phyloP scores from a whole-genome alignment of 2,797 vertebrate genomes.

The Micrastur ruficollis region DNA sequence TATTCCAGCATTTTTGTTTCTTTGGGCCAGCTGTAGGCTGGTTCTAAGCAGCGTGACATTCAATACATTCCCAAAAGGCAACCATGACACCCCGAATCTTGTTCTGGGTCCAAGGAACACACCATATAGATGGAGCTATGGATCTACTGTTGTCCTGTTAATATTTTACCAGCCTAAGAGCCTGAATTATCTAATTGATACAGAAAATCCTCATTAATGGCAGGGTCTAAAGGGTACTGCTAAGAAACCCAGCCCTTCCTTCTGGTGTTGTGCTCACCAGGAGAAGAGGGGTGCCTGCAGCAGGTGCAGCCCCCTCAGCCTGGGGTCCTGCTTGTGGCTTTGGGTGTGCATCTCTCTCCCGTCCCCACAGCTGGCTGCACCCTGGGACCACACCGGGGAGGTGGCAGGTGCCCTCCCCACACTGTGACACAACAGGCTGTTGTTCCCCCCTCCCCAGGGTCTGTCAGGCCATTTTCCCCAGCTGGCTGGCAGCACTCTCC shows the following conservation, averaged over 20 bases:
- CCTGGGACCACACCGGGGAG: neutral
- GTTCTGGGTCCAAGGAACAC: neutral
- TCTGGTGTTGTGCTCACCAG: neutral
- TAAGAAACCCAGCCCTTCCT: rapidly evolving
- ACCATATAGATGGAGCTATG: neutral
- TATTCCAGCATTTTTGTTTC: neutral
- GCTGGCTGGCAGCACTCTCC: rapidly evolving
- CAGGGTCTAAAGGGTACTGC: neutral
- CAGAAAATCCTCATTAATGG: neutral
- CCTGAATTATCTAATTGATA: neutral
- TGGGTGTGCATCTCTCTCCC: rapidly evolving
- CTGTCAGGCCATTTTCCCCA: neutral
- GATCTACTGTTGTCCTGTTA: neutral
- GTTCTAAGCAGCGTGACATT: neutral
- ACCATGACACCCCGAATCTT: neutral
- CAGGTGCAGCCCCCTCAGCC: rapidly evolving
- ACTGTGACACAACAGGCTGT: rapidly evolving
- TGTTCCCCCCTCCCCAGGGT: rapidly evolving
- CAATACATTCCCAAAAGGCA: neutral
- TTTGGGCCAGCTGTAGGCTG: neutral
- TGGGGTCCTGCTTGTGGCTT: neutral
- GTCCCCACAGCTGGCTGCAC: rapidly evolving
- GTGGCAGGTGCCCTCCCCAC: neutral
- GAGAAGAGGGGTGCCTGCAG: rapidly evolving
- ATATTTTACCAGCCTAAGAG: neutral